Conservation (phyloP, 2,888 invertebrate genomes). For the Eupithecia tripunctaria region DNA sequence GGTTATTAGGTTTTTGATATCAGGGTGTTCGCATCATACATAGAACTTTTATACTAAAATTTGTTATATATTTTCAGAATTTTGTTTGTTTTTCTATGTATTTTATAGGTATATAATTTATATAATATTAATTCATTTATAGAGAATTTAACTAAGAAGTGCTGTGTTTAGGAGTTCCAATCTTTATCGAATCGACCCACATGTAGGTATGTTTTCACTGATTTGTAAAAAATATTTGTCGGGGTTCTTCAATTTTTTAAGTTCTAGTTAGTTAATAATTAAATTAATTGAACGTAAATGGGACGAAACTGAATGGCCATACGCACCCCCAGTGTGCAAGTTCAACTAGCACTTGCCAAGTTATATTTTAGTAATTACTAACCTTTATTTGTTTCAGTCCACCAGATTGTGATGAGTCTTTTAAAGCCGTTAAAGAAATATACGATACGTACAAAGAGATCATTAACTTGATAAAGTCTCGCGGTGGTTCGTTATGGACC, state of each 20-base stretch:
- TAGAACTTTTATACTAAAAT: no score
- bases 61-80: no score
- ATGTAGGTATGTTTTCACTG: not conserved
- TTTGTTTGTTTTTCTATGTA: no score
- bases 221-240: not conserved
- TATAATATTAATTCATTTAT: no score
- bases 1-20: not conserved
- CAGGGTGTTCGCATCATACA: not conserved
- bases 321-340: not conserved
- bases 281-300: not conserved
- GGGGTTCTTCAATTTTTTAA: not conserved
- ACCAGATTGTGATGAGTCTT: conserved; percentile 62
- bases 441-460: conserved; percentile 73
- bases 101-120: no score
- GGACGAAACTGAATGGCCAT: not conserved
- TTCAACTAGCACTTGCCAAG: not conserved
- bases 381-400: conserved; percentile 49
- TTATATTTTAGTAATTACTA: not conserved
- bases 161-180: not conserved
- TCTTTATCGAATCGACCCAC: not conserved
- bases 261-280: not conserved
- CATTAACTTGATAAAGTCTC: conserved; percentile 63
- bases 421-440: conserved; percentile 69
- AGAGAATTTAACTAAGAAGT: not conserved
- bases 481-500: conserved; percentile 68